Evolutionary conservation across 1,140 invertebrate species (phyloP).

Genomic region (Streblospio benedicti): DNA sequence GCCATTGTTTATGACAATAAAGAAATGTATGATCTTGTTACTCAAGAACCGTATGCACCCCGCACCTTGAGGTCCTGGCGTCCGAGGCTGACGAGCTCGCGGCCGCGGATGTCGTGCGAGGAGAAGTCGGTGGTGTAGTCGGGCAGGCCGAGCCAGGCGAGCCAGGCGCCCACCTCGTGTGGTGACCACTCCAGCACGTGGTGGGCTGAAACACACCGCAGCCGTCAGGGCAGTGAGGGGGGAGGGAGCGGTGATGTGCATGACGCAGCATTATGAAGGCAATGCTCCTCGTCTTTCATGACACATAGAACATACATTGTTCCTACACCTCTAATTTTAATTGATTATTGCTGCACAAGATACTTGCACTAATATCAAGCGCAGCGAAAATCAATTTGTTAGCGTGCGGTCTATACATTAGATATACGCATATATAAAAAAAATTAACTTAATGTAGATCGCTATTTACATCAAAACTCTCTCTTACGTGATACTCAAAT

Average conservation of each 20-base stretch:
- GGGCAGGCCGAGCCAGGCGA: conserved; percentile 73
- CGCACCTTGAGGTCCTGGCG: conserved; percentile 52
- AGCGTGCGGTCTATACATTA: too few species aligned
- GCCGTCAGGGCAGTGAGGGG: background rate
- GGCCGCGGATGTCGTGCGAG: conserved; percentile 81
- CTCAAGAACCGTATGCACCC: too few species aligned
- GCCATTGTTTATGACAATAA: background rate
- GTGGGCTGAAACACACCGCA: conserved; percentile 27
- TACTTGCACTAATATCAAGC: too few species aligned
- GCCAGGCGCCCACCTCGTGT: conserved; percentile 63
- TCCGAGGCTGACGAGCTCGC: conserved; percentile 76
- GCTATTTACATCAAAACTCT: too few species aligned
- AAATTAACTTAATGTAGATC: too few species aligned
- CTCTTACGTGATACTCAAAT: too few species aligned
- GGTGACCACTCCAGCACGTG: conserved; percentile 50
- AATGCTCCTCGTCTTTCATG: conserved; percentile 5
- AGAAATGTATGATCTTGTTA: background rate
- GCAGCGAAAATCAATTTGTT: too few species aligned
- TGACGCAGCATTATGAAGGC: too few species aligned
- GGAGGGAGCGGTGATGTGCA: background rate
- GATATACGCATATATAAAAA: too few species aligned
- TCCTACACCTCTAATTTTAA: too few species aligned
- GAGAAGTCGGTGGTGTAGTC: conserved; percentile 75
- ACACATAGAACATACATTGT: too few species aligned
- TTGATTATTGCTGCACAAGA: too few species aligned